Evolutionary conservation across 2,797 vertebrate species (phyloP).

Genomic region (Pangasius djambal): DNA sequence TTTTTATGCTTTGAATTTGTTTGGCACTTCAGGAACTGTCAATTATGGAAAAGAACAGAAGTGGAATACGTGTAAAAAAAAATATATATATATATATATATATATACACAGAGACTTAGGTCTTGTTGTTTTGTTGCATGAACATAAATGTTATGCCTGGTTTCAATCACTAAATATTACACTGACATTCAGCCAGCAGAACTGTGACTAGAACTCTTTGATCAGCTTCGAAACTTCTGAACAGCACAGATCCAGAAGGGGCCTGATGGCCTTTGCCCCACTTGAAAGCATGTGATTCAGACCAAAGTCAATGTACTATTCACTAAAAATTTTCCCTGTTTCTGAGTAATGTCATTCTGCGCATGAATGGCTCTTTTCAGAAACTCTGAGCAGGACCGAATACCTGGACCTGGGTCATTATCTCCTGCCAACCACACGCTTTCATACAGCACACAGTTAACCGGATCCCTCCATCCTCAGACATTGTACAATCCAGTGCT

Average conservation of each 20-base stretch:
- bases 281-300: slow-evolving; percentile 35
- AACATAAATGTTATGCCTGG: background rate
- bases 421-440: slow-evolving; percentile 24
- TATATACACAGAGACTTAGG: background rate
- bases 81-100: no score
- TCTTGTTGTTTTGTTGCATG: background rate
- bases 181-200: background rate
- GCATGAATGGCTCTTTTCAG: slow-evolving; percentile 44
- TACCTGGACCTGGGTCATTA: slow-evolving; percentile 44
- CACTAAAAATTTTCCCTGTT: slow-evolving; percentile 41
- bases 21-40: background rate
- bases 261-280: slow-evolving; percentile 31
- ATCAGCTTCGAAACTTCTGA: background rate
- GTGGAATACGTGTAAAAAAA: background rate
- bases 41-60: background rate
- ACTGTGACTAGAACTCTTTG: background rate
- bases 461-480: slow-evolving; percentile 16
- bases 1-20: background rate
- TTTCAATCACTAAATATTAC: background rate
- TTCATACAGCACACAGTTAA: slow-evolving; percentile 23
- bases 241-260: slow-evolving; percentile 21
- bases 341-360: slow-evolving; percentile 40
- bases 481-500: background rate
- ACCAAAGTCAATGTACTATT: slow-evolving; percentile 47
- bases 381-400: slow-evolving; percentile 43